phyloP scores from a whole-genome alignment of 2,797 vertebrate genomes.

The Paramormyrops hopkinsi region DNA sequence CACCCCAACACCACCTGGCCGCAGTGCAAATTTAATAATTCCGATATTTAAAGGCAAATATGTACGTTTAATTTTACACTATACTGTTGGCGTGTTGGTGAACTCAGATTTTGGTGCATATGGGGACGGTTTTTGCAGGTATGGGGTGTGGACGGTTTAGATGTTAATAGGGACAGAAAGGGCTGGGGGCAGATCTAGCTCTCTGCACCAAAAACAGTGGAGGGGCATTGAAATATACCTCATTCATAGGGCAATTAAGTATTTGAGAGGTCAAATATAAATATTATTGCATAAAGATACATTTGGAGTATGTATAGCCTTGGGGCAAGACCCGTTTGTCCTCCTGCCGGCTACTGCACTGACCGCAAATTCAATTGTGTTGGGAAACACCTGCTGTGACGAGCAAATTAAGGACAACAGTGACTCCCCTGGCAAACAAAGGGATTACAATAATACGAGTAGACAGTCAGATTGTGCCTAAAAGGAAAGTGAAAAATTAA shows the following conservation, averaged over 20 bases:
- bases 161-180: neutral
- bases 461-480: neutral
- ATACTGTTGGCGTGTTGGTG: neutral
- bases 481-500: neutral
- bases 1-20: neutral
- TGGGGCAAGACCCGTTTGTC: neutral
- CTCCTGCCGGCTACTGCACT: neutral
- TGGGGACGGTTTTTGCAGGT: neutral
- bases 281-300: neutral
- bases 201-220: neutral
- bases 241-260: neutral
- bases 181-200: neutral
- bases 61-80: neutral
- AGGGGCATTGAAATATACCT: neutral
- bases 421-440: conserved; percentile 2
- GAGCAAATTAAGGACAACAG: neutral
- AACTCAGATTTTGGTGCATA: neutral
- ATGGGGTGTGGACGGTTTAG: neutral
- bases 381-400: conserved; percentile 7
- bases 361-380: conserved; percentile 1
- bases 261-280: neutral
- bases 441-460: neutral
- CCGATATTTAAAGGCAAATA: neutral
- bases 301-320: conserved; percentile 1
- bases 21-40: neutral